Conservation (phyloP, 2,797 vertebrate species). For the Cyprinella venusta region DNA sequence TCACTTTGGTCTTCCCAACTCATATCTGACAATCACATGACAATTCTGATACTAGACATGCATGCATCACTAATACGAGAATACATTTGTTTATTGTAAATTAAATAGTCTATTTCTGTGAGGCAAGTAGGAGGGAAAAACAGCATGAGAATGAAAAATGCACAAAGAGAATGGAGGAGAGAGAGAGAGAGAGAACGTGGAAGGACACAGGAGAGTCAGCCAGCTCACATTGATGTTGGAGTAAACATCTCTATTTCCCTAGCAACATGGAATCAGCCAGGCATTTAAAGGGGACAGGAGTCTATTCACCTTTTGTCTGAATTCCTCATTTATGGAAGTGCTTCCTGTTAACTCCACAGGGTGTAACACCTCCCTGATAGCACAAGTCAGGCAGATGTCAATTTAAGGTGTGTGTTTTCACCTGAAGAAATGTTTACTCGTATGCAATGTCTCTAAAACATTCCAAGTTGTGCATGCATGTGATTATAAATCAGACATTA, state of each 20-base stretch:
- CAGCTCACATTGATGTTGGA: conserved; percentile 62
- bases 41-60: not conserved
- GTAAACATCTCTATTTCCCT: conserved; percentile 78
- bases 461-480: not conserved
- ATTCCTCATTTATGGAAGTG: conserved; percentile 42
- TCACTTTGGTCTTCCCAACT: not conserved
- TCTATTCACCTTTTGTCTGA: conserved; percentile 48
- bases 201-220: conserved; percentile 21
- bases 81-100: not conserved
- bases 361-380: not conserved
- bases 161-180: not conserved
- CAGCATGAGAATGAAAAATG: conserved; percentile 1
- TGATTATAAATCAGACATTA: not conserved
- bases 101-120: not conserved
- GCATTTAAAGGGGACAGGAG: conserved; percentile 72
- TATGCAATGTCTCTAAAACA: not conserved
- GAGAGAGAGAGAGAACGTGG: conserved; percentile 1
- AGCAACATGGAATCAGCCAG: conserved; percentile 71
- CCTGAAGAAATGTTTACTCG: not conserved
- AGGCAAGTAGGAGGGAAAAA: conserved; percentile 6
- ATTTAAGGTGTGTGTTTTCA: not conserved
- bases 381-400: not conserved
- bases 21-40: not conserved
- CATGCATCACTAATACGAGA: not conserved
- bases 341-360: conserved; percentile 28